Conservation (phyloP, 2,113 vertebrate genomes). For the Scytalopus superciliaris region DNA sequence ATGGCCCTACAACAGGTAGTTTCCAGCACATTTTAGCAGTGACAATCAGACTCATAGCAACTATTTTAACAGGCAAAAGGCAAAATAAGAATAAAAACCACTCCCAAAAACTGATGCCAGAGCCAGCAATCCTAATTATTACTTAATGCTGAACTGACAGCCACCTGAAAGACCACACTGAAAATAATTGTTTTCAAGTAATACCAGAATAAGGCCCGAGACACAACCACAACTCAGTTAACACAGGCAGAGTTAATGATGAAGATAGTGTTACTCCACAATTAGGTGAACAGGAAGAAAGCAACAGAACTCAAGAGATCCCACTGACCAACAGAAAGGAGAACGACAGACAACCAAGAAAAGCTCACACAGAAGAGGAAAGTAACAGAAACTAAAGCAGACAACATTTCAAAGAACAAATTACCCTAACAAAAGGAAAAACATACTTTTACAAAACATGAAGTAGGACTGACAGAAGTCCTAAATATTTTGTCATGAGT, state of each 20-base stretch:
- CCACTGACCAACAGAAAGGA: not conserved
- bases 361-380: not conserved
- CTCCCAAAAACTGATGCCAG: not conserved
- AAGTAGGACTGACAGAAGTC: not conserved
- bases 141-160: not conserved
- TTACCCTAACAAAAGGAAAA: not conserved
- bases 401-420: not conserved
- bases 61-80: not conserved
- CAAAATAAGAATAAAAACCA: not conserved
- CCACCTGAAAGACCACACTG: not conserved
- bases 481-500: not conserved
- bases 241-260: not conserved
- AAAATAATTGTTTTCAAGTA: not conserved
- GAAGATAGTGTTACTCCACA: not conserved
- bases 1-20: not conserved
- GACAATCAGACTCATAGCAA: not conserved
- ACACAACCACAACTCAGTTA: not conserved
- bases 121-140: not conserved
- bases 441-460: not conserved
- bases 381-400: not conserved
- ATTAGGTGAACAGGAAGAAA: not conserved
- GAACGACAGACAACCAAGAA: not conserved
- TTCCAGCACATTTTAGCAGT: not conserved
- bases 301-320: not conserved
- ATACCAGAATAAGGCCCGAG: not conserved